phyloP scores from a whole-genome alignment of 2,113 vertebrate genomes.

The Sapayoa aenigma region DNA sequence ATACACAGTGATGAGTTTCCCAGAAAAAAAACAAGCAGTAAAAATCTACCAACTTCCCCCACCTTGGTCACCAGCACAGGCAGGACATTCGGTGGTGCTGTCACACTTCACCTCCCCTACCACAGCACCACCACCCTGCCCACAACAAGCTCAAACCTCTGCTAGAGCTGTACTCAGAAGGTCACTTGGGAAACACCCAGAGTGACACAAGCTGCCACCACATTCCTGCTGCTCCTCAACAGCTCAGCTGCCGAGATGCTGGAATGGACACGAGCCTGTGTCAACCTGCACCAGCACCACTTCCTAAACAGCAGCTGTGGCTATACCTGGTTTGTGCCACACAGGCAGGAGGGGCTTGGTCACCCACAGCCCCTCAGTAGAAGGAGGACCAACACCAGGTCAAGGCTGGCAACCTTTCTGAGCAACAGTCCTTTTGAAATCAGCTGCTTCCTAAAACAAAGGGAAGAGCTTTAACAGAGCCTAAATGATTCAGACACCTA shows the following conservation, averaged over 20 bases:
- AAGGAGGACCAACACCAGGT: background rate
- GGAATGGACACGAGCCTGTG: accelerated
- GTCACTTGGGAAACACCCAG: accelerated
- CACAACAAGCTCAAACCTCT: background rate
- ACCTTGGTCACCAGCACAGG: background rate
- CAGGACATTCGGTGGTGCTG: background rate
- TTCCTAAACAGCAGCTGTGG: background rate
- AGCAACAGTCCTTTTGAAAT: background rate
- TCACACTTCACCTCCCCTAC: background rate
- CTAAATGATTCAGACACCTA: background rate
- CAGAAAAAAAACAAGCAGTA: background rate
- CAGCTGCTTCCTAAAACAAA: background rate
- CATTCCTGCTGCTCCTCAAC: background rate
- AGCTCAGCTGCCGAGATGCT: accelerated
- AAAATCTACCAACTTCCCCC: background rate
- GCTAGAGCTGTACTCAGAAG: background rate
- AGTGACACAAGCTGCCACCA: background rate
- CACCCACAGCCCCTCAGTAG: background rate
- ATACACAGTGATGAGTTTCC: background rate
- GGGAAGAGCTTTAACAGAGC: background rate
- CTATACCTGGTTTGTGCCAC: background rate
- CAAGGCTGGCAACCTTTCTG: background rate
- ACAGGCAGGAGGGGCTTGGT: background rate
- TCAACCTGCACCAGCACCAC: background rate
- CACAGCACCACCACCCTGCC: background rate